Base-by-base conservation (phyloP, 1,140 invertebrate genomes). In the Plectrocnemia conspersa region DNA sequence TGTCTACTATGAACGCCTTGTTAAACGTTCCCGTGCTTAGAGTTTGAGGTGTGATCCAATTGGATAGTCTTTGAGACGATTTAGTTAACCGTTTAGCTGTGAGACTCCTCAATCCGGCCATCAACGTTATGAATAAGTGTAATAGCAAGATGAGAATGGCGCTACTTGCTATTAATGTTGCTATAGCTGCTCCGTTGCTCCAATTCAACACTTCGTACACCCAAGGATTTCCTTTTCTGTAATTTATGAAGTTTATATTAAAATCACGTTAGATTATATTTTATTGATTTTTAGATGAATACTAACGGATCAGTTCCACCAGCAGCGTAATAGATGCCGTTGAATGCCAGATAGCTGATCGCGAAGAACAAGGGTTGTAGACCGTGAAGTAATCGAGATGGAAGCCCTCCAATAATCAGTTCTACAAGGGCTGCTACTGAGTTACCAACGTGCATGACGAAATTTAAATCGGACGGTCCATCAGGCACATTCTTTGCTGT, bases 381-480 rank as follows among this genome's bases (percentile, higher is more conserved):
- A 52, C 85, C 76, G 64, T 89, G 83, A 1, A 81, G 64, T 11
- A 89, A 56, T 15, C 80, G 69, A 10, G 86, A 69, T 0, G 89
- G 88, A 52, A 87, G 79, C 1, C 79, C 79, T 1, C 82, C 81
- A 11, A 88, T 65, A 33, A 79, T 72, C 6, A 90, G 64, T 66
- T 92, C 89, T 1, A 80, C 55, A 2, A 91, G 59, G 65, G 86
- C 84, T 23, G 88, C 69, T 33, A 85, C 65, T 4, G 82, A 83
- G 70, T 91, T 91, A 50, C 80, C 73, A 1, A 79, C 82, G 64
- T 93, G 90, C 1, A 82, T 78, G 47, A 84, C 69, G 13, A 87
- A 70, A 65, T 89, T 88, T 24, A 86, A 68, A 38, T 76, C 76
- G 58, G 82, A 69, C 11, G 61, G 29, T 1, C 53, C 35, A 3